Evolutionary conservation across 2,113 vertebrate species (phyloP), one percentile per base, ranked within the genome.

Genomic region (Clarias magur): DNA sequence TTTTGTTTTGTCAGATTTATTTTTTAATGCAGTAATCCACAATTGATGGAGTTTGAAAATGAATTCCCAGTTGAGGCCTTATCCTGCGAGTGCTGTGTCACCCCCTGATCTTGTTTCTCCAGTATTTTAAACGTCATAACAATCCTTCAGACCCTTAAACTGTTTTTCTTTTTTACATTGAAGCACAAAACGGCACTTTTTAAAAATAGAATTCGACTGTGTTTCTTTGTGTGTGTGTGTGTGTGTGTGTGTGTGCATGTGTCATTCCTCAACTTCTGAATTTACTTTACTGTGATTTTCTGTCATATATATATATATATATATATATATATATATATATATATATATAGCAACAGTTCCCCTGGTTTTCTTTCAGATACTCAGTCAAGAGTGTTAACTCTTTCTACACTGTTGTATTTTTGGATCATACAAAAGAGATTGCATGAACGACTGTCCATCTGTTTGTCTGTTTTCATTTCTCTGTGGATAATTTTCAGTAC

Each of bases 161-260:
- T 88, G 86, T 83, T 90, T 12, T 17, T 73, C 8, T 30, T 62
- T 59, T 87, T 86, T 30, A 82, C 57, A 68, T 65, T 83, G 84
- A 87, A 90, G 90, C 89, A 93, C 92, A 92, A 86, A 80, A 85
- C 63, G 68, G 92, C 91, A 93, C 92, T 92, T 93, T 92, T 88
- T 67, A 86, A 86, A 82, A 86, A 82, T 54, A 76, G 57, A 54
- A 86, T 11, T 4, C 76, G 84, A 85, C 17, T 78, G 10, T 86
- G 62, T 81, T 30, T 54, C 3, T 86, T 34, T 83, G 19, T 79
- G 13, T 80, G 73, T 84, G 54, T 80, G 16, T 86, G 78, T 19
- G 42, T 67, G 68, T 60, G 82, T 85, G 62, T 82, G 70, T 19
- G 75, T 48, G 34, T 9, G 76, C 62, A 25, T 53, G 42, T 25